Base-by-base conservation (phyloP, 2,113 vertebrate species). In the Melanocharis versteri region DNA sequence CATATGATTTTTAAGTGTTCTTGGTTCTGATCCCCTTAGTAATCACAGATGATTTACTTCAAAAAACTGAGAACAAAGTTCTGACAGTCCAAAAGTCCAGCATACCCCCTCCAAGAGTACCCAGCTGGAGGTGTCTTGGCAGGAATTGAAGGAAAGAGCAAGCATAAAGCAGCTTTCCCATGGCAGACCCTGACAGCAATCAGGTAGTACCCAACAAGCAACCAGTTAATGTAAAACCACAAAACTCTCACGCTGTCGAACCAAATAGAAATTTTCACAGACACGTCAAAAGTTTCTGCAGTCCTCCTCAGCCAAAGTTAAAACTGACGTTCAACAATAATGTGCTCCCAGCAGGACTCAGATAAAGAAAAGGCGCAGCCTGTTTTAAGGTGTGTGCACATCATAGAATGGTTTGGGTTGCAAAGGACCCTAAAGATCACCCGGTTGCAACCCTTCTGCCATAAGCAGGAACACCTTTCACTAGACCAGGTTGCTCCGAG, bases 301-400 rank as follows among this genome's bases (percentile, higher is more conserved):
- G 31, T 15, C 51, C 65, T 56, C 48, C 58, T 57, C 54, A 26
- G 7, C 6, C 62, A 3, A n/a, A 51, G 24, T 3, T 37, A 70
- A 60, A 39, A 57, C 3, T 13, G 15, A 50, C 0, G 1, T 10
- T 61, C 27, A 10, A 31, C 33, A 83, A 47, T 2, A 39, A 60
- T 0, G 3, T 5, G 27, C 9, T 30, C 22, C 23, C 2, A 5
- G 30, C 7, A 33, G 30, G 9, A 30, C 27, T 33, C n/a, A 6
- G 62, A 48, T 47, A 6, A 21, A 39, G 51, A 42, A 33, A 56
- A 44, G 22, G 7, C 13, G 5, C 0, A 0, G 53, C 27, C 18
- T 8, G 2, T 53, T 76, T n/a, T 2, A 42, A 50, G 8, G 0
- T 1, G 3, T 1, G 2, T 33, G 48, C 35, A 77, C 15, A 56